Percentiles rank a stretch among this genome's conserved stretches.
Conservation (phyloP, 2,797 vertebrate genomes). For the Pteronotus mesoamericanus region DNA sequence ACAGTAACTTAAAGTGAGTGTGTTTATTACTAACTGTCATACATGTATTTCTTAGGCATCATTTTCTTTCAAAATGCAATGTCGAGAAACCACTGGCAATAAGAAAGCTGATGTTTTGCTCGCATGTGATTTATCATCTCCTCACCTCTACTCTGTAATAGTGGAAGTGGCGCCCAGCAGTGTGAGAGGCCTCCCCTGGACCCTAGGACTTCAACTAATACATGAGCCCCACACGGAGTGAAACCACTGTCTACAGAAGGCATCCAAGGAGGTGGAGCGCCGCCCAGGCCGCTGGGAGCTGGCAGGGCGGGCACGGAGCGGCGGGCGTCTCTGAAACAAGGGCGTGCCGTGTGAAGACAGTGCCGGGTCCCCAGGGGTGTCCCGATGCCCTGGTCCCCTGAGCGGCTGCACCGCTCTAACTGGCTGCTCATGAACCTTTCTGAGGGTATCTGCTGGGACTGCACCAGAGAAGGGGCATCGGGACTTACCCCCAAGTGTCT, state of each 20-base stretch:
- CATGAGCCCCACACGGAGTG: rapidly evolving
- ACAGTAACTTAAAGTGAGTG: not conserved
- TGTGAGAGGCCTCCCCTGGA: not conserved
- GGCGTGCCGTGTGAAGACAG: too few relatives aligned
- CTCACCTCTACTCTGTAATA: not conserved
- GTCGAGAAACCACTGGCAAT: not conserved
- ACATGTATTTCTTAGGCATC: not conserved
- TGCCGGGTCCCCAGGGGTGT: too few relatives aligned
- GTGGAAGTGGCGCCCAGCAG: not conserved
- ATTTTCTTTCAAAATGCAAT: not conserved
- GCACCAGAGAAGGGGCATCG: rapidly evolving
- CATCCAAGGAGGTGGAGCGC: not conserved
- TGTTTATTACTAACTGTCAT: not conserved
- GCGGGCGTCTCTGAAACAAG: too few relatives aligned
- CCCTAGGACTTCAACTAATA: not conserved
- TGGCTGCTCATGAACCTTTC: not conserved
- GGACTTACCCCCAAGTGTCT: not conserved
- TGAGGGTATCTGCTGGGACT: not conserved
- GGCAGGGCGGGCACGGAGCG: not conserved
- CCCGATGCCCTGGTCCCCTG: too few relatives aligned
- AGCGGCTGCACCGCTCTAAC: not conserved
- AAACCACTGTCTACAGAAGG: not conserved
- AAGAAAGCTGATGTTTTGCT: not conserved
- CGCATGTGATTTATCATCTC: not conserved
- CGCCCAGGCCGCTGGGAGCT: rapidly evolving